Base-by-base conservation (phyloP, 2,888 invertebrate genomes). In the Lasioglossum leucozonium region DNA sequence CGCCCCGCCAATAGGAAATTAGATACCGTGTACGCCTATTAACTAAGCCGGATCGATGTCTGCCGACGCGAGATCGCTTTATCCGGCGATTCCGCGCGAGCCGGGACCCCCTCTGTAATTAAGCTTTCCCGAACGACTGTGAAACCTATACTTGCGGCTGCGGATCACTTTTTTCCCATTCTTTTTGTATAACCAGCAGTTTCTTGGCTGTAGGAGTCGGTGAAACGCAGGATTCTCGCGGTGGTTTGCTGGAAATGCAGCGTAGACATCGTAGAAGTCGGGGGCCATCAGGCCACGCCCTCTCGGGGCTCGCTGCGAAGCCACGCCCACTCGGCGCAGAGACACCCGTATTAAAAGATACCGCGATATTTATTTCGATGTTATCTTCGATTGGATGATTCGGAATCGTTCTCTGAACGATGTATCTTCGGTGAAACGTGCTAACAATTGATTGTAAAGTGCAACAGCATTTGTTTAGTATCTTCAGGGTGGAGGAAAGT, bases 11-110 rank as follows among this genome's bases (percentile, higher is more conserved):
- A 62, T 72, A 78, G 69, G 82, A 74, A 86, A 86, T 82, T 79
- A 80, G 86, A 86, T 73, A 79, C 72, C 42, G 47, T 72, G 58
- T 51, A 62, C 76, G 73, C 65, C 58, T 74, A 80, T 85, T 79
- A 77, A 85, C 67, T 47, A 72, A 76, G 79, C 58, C 65, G 72
- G 72, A 76, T 75, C 75, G 85, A 79, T 76, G 84, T 72, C 79
- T 76, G 22, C 37, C 40, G 37, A 34, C 26, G 78, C 42, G 78
- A 58, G 73, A 84, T 79, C 79, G 47, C 51, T 75, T 84, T 72
- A 78, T 84, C 84, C 65, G 30, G 10, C 30, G 67, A 51, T 58
- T 73, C 77, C 34, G n/a, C 76, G 55, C 34, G 22, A 34, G 18
- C 40, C 11, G 18, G 34, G 5, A 37, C 34, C 67, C 22, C 22